phyloP scores from a whole-genome alignment of 1,140 invertebrate genomes.

The Heliconius congener region DNA sequence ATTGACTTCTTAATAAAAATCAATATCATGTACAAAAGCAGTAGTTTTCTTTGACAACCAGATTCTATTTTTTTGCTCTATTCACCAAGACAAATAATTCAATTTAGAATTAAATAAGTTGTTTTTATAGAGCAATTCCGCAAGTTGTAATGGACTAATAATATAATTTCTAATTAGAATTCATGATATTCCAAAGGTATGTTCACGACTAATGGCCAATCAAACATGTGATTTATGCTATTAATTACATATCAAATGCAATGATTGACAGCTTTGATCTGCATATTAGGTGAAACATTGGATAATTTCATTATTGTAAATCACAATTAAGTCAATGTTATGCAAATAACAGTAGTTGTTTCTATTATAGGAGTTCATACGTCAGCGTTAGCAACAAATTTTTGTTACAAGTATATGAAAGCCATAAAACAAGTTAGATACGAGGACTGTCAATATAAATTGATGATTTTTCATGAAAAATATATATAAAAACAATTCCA shows the following conservation, averaged over 20 bases:
- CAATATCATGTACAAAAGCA: no score
- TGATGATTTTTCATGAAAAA: no score
- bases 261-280: not conserved
- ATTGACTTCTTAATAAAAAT: no score
- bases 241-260: conserved; percentile 14
- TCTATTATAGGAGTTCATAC: not conserved
- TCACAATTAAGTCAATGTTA: conserved; percentile 9
- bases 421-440: no score
- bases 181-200: not conserved
- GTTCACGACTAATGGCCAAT: conserved; percentile 15
- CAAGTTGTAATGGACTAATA: not conserved
- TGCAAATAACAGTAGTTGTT: not conserved
- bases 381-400: no score
- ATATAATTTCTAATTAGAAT: conserved; percentile 9
- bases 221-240: conserved; percentile 22
- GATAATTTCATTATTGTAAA: not conserved
- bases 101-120: no score
- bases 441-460: no score
- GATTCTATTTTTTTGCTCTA: no score
- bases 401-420: no score
- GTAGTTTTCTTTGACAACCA: no score
- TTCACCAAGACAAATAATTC: no score
- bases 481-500: no score
- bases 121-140: rapidly evolving
- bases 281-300: not conserved